phyloP scores from a whole-genome alignment of 1,140 invertebrate species.

The Zeugodacus cucurbitae region DNA sequence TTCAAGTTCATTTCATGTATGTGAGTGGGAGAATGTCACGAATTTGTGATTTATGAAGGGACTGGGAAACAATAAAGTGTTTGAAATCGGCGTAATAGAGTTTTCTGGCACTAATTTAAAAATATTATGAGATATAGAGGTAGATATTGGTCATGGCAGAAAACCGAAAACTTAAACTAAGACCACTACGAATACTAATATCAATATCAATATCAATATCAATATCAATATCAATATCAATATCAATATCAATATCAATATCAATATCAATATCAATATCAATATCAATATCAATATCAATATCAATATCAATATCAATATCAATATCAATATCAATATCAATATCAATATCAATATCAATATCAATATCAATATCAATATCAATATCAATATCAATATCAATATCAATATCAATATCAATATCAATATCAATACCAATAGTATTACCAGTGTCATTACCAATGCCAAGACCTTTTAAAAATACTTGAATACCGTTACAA shows the following conservation, averaged over 20 bases:
- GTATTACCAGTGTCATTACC: background rate
- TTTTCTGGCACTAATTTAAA: too few relatives aligned
- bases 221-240: background rate
- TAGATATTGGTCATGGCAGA: background rate
- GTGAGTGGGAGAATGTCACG: background rate
- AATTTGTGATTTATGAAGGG: background rate
- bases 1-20: background rate
- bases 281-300: background rate
- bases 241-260: background rate
- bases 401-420: background rate
- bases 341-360: background rate
- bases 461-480: too few relatives aligned
- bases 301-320: background rate
- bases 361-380: background rate
- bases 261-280: background rate
- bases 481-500: too few relatives aligned
- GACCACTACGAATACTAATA: background rate
- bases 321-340: background rate
- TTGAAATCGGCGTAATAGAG: background rate
- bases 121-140: too few relatives aligned
- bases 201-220: background rate
- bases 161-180: background rate
- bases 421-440: background rate
- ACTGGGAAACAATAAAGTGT: too few relatives aligned
- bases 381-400: background rate